Evolutionary conservation across 2,113 vertebrate species (phyloP).

Genomic region (Cettia cetti): DNA sequence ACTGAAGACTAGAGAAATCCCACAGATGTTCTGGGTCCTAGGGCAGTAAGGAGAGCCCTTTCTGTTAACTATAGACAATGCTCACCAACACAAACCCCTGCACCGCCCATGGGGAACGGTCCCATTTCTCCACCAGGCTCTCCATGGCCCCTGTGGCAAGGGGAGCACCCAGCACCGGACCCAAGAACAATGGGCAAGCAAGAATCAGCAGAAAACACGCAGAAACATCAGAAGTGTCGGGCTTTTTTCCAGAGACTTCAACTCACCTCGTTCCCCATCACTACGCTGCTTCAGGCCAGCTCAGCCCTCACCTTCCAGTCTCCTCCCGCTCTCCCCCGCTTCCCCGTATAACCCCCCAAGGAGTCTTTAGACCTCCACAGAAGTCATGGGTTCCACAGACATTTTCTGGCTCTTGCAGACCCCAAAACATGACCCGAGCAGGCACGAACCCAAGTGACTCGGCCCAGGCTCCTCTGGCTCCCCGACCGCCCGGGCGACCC

Average conservation of each 20-base stretch:
- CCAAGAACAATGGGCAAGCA: background rate
- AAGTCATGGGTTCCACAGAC: background rate
- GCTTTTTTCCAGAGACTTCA: background rate
- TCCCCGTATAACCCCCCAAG: background rate
- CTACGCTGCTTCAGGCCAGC: background rate
- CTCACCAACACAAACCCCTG: background rate
- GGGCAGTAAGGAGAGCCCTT: background rate
- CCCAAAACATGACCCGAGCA: background rate
- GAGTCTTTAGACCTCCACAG: background rate
- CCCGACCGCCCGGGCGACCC: background rate
- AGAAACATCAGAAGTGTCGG: background rate
- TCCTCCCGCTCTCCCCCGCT: background rate
- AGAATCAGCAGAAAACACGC: background rate
- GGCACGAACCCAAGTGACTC: background rate
- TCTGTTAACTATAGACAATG: background rate
- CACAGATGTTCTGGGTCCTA: background rate
- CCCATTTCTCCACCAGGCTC: background rate
- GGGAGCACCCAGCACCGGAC: background rate
- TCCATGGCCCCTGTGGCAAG: fast-evolving
- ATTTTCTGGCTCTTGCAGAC: background rate
- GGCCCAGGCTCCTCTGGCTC: background rate
- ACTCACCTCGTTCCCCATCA: background rate
- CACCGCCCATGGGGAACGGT: fast-evolving
- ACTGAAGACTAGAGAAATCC: background rate
- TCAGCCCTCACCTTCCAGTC: background rate